Evolutionary conservation across 1,140 invertebrate genomes (phyloP), one percentile per base, ranked within the genome.

Genomic region (Oreohelix idahoensis): DNA sequence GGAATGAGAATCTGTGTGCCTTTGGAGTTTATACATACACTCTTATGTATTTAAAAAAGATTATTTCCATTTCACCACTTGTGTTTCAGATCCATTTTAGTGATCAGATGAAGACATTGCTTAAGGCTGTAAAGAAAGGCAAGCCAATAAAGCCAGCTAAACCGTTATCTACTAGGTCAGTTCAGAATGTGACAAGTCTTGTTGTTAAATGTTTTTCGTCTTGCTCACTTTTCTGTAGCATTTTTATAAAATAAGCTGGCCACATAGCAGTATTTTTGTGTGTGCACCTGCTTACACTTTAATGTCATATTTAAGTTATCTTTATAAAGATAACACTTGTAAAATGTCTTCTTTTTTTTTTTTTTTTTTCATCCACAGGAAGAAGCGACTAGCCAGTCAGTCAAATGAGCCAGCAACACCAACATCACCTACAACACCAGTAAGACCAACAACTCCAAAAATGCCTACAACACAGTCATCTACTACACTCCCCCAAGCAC

Each of bases 71-170:
- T 39, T 79, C 10, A 23, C 36, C 39, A 32, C 13, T 11, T n/a
- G 13, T 15, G 69, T 83, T 83, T 38, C 79, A 89, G 88, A 87
- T 89, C 63, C 81, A 84, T 73, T 78, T 88, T 17, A 88, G 71
- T 69, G 83, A 85, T 42, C 39, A 84, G 0, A 89, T 89, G 87
- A 88, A 86, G 63, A 83, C 69, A 42, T 39, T 89, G 23, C 77
- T 89, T 51, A 89, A 87, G 79, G 81, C 86, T 53, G 83, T 87
- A 13, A 85, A 83, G 71, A 87, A 79, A 73, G 86, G 87, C 5
- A 87, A 86, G 75, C 83, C 86, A 20, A 15, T 84, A 35, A 84
- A 84, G n/a, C 38, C 51, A 45, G 17, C 53, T 11, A 83, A 83
- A 39, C 74, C 73, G 4, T 1, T 74, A 23, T 77, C 73, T 1